These are phyloP conservation scores for Pharmacophagus antenor DNA, from an alignment of 2,888 invertebrate genomes.

Conservation along the genomic window DNA sequence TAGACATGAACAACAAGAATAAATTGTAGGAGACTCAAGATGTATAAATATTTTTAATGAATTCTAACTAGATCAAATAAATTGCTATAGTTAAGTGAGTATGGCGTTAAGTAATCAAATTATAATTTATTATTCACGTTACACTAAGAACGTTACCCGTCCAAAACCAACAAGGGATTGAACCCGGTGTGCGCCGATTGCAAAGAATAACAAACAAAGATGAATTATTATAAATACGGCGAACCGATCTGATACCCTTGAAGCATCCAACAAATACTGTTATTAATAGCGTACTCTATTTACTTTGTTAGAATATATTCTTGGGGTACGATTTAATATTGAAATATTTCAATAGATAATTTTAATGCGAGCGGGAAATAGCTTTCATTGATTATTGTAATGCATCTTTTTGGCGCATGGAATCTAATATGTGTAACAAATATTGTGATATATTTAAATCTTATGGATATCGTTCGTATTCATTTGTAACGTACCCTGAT, in stretches of 20 bases:
- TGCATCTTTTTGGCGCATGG: background rate
- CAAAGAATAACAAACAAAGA: constrained; percentile 30
- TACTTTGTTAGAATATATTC: constrained; percentile 9
- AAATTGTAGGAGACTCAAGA: no score
- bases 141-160: constrained; percentile 9
- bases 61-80: background rate
- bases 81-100: background rate
- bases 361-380: constrained; percentile 21
- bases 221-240: constrained; percentile 23
- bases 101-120: background rate
- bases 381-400: constrained; percentile 14
- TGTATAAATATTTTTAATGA: background rate
- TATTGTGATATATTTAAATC: background rate
- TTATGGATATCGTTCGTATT: background rate
- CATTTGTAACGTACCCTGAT: background rate
- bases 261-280: constrained; percentile 30
- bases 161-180: constrained; percentile 36
- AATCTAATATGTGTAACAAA: background rate
- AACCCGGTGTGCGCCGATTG: background rate
- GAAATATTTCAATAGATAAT: constrained; percentile 20
- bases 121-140: constrained; percentile 3
- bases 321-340: constrained; percentile 25
- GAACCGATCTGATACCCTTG: constrained; percentile 28
- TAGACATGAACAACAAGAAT: no score
- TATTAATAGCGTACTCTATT: constrained; percentile 28